These are phyloP conservation scores for Perognathus longimembris DNA, from an alignment of 2,113 vertebrate species.

Conservation along the genomic window DNA sequence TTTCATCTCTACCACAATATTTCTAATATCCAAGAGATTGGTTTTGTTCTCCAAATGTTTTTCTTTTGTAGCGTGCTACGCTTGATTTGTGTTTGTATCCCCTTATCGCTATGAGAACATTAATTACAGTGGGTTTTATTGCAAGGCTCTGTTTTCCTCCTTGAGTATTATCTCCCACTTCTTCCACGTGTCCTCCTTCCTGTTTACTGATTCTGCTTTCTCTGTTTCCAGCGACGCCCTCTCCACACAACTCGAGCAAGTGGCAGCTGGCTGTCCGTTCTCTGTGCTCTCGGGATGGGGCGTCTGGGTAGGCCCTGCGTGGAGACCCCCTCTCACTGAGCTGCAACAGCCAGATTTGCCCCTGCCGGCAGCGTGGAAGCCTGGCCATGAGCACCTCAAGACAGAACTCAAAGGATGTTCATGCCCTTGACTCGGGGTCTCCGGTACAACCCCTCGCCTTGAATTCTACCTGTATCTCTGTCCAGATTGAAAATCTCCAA, in stretches of 20 bases:
- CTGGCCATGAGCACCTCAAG: rapidly evolving
- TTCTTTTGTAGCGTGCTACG: not conserved
- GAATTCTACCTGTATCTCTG: not conserved
- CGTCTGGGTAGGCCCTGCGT: rapidly evolving
- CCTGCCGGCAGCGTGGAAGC: not conserved
- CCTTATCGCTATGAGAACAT: not conserved
- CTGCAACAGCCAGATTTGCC: not conserved
- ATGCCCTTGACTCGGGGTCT: not conserved
- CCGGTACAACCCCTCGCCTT: too few species aligned
- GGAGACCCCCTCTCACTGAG: too few species aligned
- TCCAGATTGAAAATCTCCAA: not conserved
- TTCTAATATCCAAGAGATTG: not conserved
- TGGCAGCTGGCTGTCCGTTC: not conserved
- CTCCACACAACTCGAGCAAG: not conserved
- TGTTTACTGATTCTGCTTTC: not conserved
- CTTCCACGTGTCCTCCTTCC: not conserved
- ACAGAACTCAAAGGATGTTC: too few species aligned
- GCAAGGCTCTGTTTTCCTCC: not conserved
- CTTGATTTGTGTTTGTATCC: not conserved
- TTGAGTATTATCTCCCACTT: not conserved
- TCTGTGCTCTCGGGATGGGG: rapidly evolving
- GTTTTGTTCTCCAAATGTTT: not conserved
- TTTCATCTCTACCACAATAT: slow-evolving; percentile 15
- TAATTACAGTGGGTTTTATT: not conserved
- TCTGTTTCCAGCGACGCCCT: not conserved